Conservation (phyloP, 2,113 vertebrate species). For the Triplophysa dalaica region DNA sequence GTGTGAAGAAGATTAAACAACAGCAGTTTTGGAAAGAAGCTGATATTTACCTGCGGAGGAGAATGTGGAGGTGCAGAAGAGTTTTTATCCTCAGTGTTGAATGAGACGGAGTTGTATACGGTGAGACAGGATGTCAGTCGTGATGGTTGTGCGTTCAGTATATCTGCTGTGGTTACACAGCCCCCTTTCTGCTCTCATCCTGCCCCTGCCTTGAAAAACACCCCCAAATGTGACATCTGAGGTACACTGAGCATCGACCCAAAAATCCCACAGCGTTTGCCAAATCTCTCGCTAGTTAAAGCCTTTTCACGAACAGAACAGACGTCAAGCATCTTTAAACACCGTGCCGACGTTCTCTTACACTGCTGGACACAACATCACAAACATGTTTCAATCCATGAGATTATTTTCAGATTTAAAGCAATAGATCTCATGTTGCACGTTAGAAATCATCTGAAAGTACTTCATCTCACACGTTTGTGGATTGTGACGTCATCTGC, state of each 20-base stretch:
- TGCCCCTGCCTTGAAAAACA: slow-evolving; percentile 57
- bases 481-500: no score
- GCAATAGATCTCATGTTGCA: no score
- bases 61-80: slow-evolving; percentile 26
- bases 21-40: neutral
- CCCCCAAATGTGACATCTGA: slow-evolving; percentile 28
- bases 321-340: neutral
- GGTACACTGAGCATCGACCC: neutral
- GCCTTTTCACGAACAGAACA: no score
- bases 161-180: slow-evolving; percentile 73
- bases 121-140: slow-evolving; percentile 76
- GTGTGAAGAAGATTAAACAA: neutral
- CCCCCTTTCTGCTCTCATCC: slow-evolving; percentile 70
- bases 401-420: no score
- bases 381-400: no score
- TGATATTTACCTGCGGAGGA: slow-evolving; percentile 42
- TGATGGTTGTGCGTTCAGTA: slow-evolving; percentile 55
- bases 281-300: neutral
- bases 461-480: no score
- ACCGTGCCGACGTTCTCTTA: no score
- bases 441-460: no score
- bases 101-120: slow-evolving; percentile 25
- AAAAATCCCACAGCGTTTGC: neutral
- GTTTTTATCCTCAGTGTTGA: slow-evolving; percentile 41
- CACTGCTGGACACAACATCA: no score